These are phyloP conservation scores for Eublepharis macularius DNA, from an alignment of 2,113 vertebrate species.

Conservation along the genomic window DNA sequence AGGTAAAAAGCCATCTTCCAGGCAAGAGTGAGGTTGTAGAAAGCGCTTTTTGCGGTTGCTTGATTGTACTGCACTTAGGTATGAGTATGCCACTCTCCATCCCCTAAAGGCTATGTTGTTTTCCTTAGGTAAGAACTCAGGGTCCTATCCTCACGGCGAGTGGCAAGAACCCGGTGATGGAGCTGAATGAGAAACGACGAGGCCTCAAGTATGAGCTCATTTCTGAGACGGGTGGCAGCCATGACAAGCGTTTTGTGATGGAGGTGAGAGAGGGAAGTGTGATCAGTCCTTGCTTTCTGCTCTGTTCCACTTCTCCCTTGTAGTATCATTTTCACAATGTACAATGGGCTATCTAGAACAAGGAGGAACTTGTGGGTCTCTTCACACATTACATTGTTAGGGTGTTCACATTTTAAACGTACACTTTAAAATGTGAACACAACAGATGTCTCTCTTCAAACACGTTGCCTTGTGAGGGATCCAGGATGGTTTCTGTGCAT, in stretches of 20 bases:
- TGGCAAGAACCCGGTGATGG: conserved; percentile 99
- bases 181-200: conserved; percentile 97
- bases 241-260: conserved; percentile 98
- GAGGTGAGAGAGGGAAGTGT: conserved; percentile 78
- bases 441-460: too few relatives aligned
- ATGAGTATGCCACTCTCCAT: too few relatives aligned
- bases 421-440: background rate
- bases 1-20: too few relatives aligned
- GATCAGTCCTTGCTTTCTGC: background rate
- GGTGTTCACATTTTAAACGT: background rate
- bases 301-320: background rate
- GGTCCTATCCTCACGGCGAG: conserved; percentile 98
- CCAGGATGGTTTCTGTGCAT: too few relatives aligned
- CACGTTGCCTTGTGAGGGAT: too few relatives aligned
- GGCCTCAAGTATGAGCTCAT: conserved; percentile 98
- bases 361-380: background rate
- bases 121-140: conserved; percentile 95
- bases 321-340: background rate
- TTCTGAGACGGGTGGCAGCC: conserved; percentile 96
- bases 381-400: background rate
- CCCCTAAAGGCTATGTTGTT: background rate
- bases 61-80: too few relatives aligned
- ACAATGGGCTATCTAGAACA: background rate
- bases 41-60: too few relatives aligned
- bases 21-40: too few relatives aligned